Percentiles rank a stretch among this genome's conserved stretches.
Evolutionary conservation across 2,113 vertebrate genomes (phyloP).

Genomic region (Mesoclemmys tuberculata): DNA sequence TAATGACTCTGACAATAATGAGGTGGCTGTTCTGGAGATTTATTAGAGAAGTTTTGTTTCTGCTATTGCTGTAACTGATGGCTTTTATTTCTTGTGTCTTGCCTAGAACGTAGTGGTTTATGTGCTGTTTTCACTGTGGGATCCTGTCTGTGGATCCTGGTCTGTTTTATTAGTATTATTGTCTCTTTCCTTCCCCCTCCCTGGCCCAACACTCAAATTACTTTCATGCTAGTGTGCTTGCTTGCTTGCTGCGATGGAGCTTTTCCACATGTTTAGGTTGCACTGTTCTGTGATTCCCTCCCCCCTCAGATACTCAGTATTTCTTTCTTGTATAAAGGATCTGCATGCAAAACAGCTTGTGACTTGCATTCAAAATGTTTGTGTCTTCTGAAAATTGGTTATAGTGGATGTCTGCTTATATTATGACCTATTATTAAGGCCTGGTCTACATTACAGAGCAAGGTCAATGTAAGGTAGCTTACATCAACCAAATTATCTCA

Average conservation of each 20-base stretch:
- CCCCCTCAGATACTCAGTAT: background rate
- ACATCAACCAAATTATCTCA: too few species aligned
- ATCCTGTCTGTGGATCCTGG: background rate
- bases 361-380: background rate
- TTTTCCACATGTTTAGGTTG: background rate
- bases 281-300: background rate
- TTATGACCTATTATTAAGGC: background rate
- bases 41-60: background rate
- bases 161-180: background rate
- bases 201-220: background rate
- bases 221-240: background rate
- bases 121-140: background rate
- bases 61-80: background rate
- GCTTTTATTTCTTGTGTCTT: background rate
- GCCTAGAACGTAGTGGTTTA: background rate
- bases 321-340: background rate
- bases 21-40: background rate
- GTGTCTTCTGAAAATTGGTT: background rate
- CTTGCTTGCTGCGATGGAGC: background rate
- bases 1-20: background rate
- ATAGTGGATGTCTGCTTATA: background rate
- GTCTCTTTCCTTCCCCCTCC: background rate
- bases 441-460: too few species aligned
- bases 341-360: background rate
- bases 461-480: too few species aligned